Base-by-base conservation (phyloP, 2,113 vertebrate genomes). In the Lipotes vexillifer region DNA sequence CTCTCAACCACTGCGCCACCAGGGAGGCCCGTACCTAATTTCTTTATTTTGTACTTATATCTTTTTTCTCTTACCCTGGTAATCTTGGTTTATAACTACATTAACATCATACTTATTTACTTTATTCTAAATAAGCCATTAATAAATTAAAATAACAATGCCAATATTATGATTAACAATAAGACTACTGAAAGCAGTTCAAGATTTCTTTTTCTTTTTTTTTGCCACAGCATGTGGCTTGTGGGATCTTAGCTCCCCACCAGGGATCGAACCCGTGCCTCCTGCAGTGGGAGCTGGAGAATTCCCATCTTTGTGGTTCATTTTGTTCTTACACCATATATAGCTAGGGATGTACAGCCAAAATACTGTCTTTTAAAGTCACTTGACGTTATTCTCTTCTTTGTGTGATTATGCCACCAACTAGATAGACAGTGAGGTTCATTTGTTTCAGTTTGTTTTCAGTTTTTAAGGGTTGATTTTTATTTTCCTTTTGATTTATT, bases 391-490 rank as follows among this genome's bases (percentile, higher is more conserved):
- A 74, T 90, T 82, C 31, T 88, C 8, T 81, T 86, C 66, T 96
- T 83, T 85, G 9, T 66, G 59, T 33, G 49, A 95, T 80, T 85
- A 63, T 93, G 90, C 29, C 25, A 91, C 46, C n/a, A 59, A 55
- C 41, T 18, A 44, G 38, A 84, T 72, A 72, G 46, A 57, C 27
- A 85, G 41, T 55, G 17, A 80, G 23, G 10, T 89, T 84, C 57
- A 63, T 55, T 92, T 92, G 9, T 94, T 92, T 88, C 33, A 27
- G 38, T 69, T 91, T 82, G 46, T 82, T 90, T 93, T 93, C 29
- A 71, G 27, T 71, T 86, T 69, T 96, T 94, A 90, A 57, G 29
- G 27, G 12, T 87, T 91, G 20, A 8, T 68, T 83, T 86, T 93
- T 63, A 41, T 84, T 80, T 96, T 59, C 23, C 23, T 41, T 69